A percentile compares a stretch with the other conserved stretches of the same genome.
phyloP scores from a whole-genome alignment of 2,113 vertebrate genomes.

The Entomyzon cyanotis region DNA sequence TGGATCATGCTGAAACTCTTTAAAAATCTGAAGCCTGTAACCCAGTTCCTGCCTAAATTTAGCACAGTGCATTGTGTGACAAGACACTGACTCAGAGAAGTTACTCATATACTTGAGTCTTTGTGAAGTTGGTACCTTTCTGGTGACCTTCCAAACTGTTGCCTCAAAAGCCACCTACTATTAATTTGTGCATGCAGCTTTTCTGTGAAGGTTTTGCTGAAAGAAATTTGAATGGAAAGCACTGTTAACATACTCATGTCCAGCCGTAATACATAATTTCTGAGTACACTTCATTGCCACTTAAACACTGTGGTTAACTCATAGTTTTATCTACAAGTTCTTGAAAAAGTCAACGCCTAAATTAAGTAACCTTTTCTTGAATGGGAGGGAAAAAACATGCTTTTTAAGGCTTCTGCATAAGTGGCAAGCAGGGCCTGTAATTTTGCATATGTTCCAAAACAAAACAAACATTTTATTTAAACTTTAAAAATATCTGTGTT shows the following conservation, averaged over 20 bases:
- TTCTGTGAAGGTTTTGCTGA: not conserved
- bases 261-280: not conserved
- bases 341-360: not conserved
- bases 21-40: constrained; percentile 4
- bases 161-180: not conserved
- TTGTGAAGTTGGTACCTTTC: not conserved
- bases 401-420: not conserved
- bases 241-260: not conserved
- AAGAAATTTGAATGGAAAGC: not conserved
- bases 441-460: not conserved
- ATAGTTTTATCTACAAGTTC: not conserved
- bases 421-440: not conserved
- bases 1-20: not conserved
- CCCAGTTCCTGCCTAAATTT: constrained; percentile 47
- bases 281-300: not conserved
- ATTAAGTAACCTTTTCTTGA: not conserved
- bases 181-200: not conserved
- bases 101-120: constrained; percentile 21
- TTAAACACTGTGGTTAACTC: not conserved
- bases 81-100: constrained; percentile 43
- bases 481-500: not conserved
- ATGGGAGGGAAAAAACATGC: not conserved
- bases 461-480: not conserved
- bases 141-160: not conserved
- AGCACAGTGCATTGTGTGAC: not conserved